Conservation (phyloP, 2,797 vertebrate species). For the Bryconaethiops microstoma region DNA sequence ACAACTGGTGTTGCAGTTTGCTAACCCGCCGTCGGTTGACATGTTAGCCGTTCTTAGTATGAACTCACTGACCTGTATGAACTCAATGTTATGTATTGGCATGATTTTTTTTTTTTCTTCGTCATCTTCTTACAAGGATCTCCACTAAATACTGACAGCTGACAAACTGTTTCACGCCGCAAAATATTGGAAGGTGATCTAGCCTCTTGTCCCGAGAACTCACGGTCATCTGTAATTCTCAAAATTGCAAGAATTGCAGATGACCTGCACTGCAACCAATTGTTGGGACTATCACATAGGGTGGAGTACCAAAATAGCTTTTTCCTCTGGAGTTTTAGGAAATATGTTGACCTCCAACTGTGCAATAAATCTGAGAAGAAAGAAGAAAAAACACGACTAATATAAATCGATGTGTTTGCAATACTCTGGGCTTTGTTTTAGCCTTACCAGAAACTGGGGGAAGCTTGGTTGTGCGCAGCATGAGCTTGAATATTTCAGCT, state of each 20-base stretch:
- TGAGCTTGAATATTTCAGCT: constrained; percentile 30
- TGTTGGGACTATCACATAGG: constrained; percentile 59
- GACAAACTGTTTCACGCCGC: constrained; percentile 24
- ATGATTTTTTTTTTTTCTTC: constrained; percentile 40
- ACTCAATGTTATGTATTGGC: constrained; percentile 65
- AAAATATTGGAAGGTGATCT: constrained; percentile 37
- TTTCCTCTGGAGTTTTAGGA: constrained; percentile 66
- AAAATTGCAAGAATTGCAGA: constrained; percentile 1
- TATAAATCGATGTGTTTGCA: constrained; percentile 28
- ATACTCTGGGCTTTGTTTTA: constrained; percentile 34
- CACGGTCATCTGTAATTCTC: constrained; percentile 50
- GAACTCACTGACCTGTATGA: constrained; percentile 66
- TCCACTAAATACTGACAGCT: constrained; percentile 58
- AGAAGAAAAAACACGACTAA: constrained; percentile 28
- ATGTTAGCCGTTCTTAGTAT: constrained; percentile 59
- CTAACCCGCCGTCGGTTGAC: constrained; percentile 56
- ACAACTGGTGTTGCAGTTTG: constrained; percentile 63
- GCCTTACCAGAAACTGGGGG: constrained; percentile 19
- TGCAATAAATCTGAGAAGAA: constrained; percentile 41
- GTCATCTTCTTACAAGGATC: constrained; percentile 56
- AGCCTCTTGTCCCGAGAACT: constrained; percentile 52
- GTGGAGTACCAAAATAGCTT: constrained; percentile 49
- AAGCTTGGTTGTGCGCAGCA: neutral
- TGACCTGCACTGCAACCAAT: constrained; percentile 50
- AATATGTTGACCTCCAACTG: constrained; percentile 60